Evolutionary conservation across 2,113 vertebrate species (phyloP).

Genomic region (Tringa solitaria): DNA sequence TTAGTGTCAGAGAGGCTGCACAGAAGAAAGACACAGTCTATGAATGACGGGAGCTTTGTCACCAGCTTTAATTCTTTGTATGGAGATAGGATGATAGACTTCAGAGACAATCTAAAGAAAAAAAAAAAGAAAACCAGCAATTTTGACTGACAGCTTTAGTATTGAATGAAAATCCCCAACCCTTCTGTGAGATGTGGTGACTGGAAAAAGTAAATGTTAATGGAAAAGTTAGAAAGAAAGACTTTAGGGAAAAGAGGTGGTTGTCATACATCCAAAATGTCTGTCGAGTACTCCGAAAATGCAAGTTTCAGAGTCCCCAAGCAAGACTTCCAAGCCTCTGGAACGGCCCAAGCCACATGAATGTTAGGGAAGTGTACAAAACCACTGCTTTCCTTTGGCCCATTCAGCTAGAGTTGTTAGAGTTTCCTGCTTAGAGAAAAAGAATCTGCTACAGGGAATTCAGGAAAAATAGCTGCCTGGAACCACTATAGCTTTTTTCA

Average conservation of each 20-base stretch:
- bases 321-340: conserved; percentile 44
- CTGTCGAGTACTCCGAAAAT: conserved; percentile 37
- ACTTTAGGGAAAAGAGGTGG: conserved; percentile 14
- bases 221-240: conserved; percentile 33
- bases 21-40: background rate
- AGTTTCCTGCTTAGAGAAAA: conserved; percentile 60
- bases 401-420: conserved; percentile 46
- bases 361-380: conserved; percentile 62
- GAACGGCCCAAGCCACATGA: conserved; percentile 31
- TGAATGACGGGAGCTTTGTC: background rate
- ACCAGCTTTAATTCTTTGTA: background rate
- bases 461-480: conserved; percentile 45
- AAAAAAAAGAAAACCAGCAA: background rate
- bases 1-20: background rate
- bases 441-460: conserved; percentile 53
- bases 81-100: background rate
- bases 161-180: background rate
- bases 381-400: conserved; percentile 60
- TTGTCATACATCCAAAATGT: conserved; percentile 44
- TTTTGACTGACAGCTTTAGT: background rate
- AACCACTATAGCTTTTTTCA: background rate
- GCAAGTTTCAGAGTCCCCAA: conserved; percentile 45
- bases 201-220: conserved; percentile 52
- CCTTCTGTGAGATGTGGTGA: background rate
- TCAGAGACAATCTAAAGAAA: background rate